Percentiles rank a stretch among this genome's conserved stretches.
Evolutionary conservation across 2,113 vertebrate species (phyloP).

Genomic region (Parus major): DNA sequence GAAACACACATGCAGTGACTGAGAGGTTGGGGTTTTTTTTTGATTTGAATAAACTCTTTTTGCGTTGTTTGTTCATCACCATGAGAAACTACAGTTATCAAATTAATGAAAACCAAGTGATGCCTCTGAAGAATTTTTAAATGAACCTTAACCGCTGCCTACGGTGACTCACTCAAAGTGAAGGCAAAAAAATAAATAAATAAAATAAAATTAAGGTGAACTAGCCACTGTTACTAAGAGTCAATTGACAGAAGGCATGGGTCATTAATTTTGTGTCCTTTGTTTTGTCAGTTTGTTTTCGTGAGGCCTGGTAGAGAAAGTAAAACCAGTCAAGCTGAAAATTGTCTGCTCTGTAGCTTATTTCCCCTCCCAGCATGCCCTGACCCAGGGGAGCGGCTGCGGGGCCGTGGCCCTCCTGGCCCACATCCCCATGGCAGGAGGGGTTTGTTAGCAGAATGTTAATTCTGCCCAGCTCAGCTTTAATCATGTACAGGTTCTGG

Average conservation of each 20-base stretch:
- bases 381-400: conserved; percentile 81
- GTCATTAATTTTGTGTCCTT: conserved; percentile 99
- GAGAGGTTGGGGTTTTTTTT: not conserved
- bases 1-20: not conserved
- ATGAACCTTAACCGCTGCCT: conserved; percentile 87
- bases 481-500: conserved; percentile 64
- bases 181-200: conserved; percentile 46
- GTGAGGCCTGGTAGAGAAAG: conserved; percentile 93
- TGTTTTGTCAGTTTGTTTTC: conserved; percentile 99
- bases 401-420: conserved; percentile 74
- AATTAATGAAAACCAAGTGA: conserved; percentile 86
- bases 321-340: conserved; percentile 99
- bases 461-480: conserved; percentile 67
- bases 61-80: conserved; percentile 59
- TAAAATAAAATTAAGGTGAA: conserved; percentile 80
- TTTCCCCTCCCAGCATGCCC: conserved; percentile 90
- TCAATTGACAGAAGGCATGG: conserved; percentile 92
- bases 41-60: conserved; percentile 28
- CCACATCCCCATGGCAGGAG: not conserved
- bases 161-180: conserved; percentile 75
- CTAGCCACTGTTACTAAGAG: conserved; percentile 87
- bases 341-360: conserved; percentile 98
- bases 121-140: conserved; percentile 80
- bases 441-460: conserved; percentile 36
- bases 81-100: conserved; percentile 81